Percentiles rank a stretch among this genome's conserved stretches.
phyloP scores from a whole-genome alignment of 2,113 vertebrate genomes.

The Perca schrenkii region DNA sequence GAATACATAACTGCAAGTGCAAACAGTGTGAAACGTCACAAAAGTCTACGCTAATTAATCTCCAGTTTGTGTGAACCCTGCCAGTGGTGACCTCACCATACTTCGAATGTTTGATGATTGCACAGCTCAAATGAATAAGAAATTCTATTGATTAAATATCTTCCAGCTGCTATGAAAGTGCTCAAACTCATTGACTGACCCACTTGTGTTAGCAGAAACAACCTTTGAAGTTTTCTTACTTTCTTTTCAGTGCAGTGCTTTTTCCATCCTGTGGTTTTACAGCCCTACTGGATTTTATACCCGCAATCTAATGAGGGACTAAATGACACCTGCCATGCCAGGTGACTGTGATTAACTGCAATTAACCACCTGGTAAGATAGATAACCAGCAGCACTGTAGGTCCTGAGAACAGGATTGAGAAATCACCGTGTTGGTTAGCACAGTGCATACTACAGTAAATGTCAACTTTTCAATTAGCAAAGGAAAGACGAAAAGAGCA shows the following conservation, averaged over 20 bases:
- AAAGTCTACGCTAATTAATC: constrained; percentile 52
- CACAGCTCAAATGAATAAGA: constrained; percentile 41
- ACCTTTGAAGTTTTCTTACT: background rate
- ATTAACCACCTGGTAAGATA: constrained; percentile 43
- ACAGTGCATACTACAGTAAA: constrained; percentile 31
- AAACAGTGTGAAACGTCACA: constrained; percentile 56
- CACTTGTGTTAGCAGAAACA: constrained; percentile 18
- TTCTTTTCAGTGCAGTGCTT: constrained; percentile 6
- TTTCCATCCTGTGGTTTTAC: background rate
- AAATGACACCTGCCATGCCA: constrained; percentile 38
- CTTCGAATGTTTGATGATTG: constrained; percentile 45
- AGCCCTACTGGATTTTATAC: constrained; percentile 16
- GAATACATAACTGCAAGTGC: constrained; percentile 45
- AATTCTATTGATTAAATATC: constrained; percentile 33
- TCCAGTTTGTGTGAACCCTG: constrained; percentile 39
- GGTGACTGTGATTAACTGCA: constrained; percentile 49
- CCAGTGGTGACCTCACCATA: constrained; percentile 11
- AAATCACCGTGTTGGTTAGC: constrained; percentile 49
- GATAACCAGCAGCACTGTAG: constrained; percentile 29
- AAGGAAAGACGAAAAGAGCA: constrained; percentile 43
- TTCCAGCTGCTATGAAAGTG: constrained; percentile 36
- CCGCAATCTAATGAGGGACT: constrained; percentile 16
- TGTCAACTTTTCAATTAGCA: constrained; percentile 49
- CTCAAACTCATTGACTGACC: constrained; percentile 31
- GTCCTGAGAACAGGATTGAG: constrained; percentile 9